A percentile compares a stretch with the other conserved stretches of the same genome.
These are phyloP conservation scores for Noctuana brunneofusca DNA, from an alignment of 2,888 invertebrate species.

Conservation along the genomic window DNA sequence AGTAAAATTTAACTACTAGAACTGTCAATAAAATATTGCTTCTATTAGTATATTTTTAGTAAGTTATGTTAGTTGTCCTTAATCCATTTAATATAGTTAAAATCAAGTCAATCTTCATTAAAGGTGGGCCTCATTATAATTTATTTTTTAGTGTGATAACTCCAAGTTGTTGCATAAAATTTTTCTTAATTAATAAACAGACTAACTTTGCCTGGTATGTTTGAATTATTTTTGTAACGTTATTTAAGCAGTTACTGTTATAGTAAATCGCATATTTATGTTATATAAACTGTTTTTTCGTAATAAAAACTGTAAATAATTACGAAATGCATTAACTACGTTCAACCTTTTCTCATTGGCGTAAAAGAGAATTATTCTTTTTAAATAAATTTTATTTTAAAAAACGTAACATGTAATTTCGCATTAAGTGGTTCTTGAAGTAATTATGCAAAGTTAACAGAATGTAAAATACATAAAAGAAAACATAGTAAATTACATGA, in stretches of 20 bases:
- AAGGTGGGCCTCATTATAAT: constrained; percentile 75
- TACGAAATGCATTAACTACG: not conserved
- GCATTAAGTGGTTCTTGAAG: not conserved
- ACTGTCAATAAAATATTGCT: constrained; percentile 74
- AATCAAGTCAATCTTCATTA: constrained; percentile 66
- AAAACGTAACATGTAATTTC: not conserved
- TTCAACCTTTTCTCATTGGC: not conserved
- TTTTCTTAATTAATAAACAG: constrained; percentile 75
- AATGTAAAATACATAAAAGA: not conserved
- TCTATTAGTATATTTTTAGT: constrained; percentile 76
- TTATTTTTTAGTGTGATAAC: constrained; percentile 80
- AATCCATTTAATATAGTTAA: constrained; percentile 69
- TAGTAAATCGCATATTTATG: not conserved
- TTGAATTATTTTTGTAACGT: constrained; percentile 46
- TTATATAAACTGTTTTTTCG: not conserved
- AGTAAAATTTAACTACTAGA: constrained; percentile 72
- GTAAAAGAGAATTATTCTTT: not conserved
- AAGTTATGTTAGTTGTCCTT: constrained; percentile 75
- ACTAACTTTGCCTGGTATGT: constrained; percentile 78
- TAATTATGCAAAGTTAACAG: not conserved
- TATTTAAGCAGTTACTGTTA: constrained; percentile 21
- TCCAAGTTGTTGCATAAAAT: constrained; percentile 77
- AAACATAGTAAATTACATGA: not conserved
- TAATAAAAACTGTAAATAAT: not conserved
- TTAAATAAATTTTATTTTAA: not conserved